These are phyloP conservation scores for Parauchenoglanis punctatus DNA, from an alignment of 2,797 vertebrate genomes.

Conservation along the genomic window DNA sequence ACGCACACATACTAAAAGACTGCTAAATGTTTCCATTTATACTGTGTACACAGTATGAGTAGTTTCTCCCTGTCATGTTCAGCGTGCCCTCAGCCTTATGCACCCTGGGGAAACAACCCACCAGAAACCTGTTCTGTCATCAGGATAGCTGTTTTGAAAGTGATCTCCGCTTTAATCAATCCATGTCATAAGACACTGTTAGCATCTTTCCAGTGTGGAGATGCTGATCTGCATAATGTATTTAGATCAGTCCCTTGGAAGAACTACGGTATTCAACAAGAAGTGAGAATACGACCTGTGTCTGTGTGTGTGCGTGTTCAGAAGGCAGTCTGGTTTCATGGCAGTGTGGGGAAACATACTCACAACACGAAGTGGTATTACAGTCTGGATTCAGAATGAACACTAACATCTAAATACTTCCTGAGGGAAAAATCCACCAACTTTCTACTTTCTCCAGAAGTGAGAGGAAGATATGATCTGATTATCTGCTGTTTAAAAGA, in stretches of 20 bases:
- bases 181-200: slow-evolving; percentile 46
- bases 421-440: neutral
- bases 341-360: neutral
- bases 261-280: neutral
- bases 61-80: slow-evolving; percentile 56
- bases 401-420: slow-evolving; percentile 10
- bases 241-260: slow-evolving; percentile 18
- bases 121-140: slow-evolving; percentile 61
- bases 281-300: neutral
- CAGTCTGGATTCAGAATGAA: slow-evolving; percentile 15
- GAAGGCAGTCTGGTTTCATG: neutral
- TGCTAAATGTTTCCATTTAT: slow-evolving; percentile 35
- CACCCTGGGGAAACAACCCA: slow-evolving; percentile 62
- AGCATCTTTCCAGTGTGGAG: slow-evolving; percentile 48
- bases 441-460: neutral
- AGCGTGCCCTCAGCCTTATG: slow-evolving; percentile 72
- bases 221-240: slow-evolving; percentile 30
- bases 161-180: slow-evolving; percentile 66
- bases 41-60: slow-evolving; percentile 34
- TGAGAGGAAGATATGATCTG: neutral
- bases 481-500: slow-evolving; percentile 30
- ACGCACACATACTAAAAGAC: slow-evolving; percentile 47
- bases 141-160: slow-evolving; percentile 72
- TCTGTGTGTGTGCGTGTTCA: neutral
- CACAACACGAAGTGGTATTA: neutral